These are phyloP conservation scores for Sitta europaea DNA, from an alignment of 2,113 vertebrate genomes.

Conservation along the genomic window DNA sequence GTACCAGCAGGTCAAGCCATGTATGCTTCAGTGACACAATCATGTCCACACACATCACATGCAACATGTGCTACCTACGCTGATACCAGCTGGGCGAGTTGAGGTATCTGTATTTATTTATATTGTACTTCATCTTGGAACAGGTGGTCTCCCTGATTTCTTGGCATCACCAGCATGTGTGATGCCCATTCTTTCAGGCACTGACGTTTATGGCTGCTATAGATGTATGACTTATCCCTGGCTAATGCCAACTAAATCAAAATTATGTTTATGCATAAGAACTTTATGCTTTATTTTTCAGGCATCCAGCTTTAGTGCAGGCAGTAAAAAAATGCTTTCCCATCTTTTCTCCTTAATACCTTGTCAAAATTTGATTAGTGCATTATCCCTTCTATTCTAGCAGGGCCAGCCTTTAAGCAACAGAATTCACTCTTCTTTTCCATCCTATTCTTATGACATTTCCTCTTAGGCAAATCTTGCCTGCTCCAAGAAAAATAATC, in stretches of 20 bases:
- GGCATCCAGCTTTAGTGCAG: background rate
- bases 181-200: background rate
- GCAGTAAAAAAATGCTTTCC: background rate
- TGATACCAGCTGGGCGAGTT: background rate
- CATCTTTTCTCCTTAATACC: constrained; percentile 11
- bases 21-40: background rate
- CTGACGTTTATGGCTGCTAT: background rate
- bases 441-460: background rate
- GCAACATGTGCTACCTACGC: background rate
- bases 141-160: background rate
- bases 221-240: background rate
- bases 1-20: background rate
- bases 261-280: constrained; percentile 4
- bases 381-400: background rate
- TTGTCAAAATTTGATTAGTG: constrained; percentile 8
- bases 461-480: background rate
- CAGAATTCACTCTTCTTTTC: background rate
- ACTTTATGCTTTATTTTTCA: background rate
- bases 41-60: background rate
- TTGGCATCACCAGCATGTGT: background rate
- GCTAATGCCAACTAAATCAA: constrained; percentile 4
- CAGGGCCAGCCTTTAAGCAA: background rate
- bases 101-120: background rate
- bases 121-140: background rate
- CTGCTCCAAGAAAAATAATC: background rate